Conservation (phyloP, 2,888 invertebrate species). For the Meganola albula region DNA sequence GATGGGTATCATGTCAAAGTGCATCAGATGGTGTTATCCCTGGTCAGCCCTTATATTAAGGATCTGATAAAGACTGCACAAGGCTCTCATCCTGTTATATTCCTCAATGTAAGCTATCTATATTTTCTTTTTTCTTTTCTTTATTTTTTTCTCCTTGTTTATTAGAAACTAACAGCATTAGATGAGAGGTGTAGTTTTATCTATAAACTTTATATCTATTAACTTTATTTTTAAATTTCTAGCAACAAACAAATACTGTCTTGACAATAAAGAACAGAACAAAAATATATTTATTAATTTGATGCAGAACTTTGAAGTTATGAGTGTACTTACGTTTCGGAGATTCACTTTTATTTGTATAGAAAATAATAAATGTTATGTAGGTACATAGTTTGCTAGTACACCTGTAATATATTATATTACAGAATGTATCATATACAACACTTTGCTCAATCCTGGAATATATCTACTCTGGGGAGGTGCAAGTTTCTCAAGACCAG, state of each 20-base stretch:
- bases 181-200: no score
- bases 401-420: constrained; percentile 21
- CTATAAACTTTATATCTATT: no score
- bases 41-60: constrained; percentile 66
- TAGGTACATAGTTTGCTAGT: no score
- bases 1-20: constrained; percentile 68
- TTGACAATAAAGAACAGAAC: no score
- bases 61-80: constrained; percentile 54
- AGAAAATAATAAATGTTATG: no score
- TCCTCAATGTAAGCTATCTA: constrained; percentile 56
- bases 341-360: no score
- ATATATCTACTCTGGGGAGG: constrained; percentile 68
- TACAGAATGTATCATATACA: constrained; percentile 59
- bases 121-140: background rate
- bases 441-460: constrained; percentile 58
- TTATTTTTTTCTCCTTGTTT: background rate
- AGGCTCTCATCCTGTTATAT: constrained; percentile 64
- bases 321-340: no score
- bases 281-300: no score
- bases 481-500: constrained; percentile 44
- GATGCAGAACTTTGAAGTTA: no score
- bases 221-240: no score
- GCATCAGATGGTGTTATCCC: constrained; percentile 60
- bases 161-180: no score
- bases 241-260: no score